A percentile compares a stretch with the other conserved stretches of the same genome.
Conservation (phyloP, 2,113 vertebrate genomes). For the Acrocephalus kingi region DNA sequence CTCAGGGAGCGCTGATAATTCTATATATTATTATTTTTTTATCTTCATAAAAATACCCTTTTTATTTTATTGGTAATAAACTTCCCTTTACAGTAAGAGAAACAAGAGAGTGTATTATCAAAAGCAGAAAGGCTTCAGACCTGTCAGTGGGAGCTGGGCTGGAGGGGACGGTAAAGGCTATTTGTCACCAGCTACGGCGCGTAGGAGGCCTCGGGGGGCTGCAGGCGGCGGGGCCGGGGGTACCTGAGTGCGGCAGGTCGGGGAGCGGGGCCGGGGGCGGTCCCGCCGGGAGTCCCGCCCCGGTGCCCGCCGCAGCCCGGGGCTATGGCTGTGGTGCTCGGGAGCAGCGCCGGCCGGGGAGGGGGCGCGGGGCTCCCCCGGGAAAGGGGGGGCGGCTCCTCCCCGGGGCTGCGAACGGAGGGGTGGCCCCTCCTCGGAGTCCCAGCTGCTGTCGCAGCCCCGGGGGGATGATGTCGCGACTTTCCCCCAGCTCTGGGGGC, state of each 20-base stretch:
- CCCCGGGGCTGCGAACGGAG: neutral
- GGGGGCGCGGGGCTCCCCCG: neutral
- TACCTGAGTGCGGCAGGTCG: conserved; percentile 35
- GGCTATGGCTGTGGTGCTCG: conserved; percentile 32
- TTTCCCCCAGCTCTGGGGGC: neutral
- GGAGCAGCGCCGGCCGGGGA: neutral
- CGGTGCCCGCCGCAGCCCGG: conserved; percentile 14
- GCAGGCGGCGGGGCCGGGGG: neutral
- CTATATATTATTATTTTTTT: neutral
- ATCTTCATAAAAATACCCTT: conserved; percentile 80
- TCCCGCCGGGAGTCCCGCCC: neutral
- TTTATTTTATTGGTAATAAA: conserved; percentile 77
- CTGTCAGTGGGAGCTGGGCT: conserved; percentile 45
- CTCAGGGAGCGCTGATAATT: conserved; percentile 65
- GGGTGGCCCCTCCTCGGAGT: neutral
- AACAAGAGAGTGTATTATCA: conserved; percentile 76
- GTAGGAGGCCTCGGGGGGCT: conserved; percentile 17
- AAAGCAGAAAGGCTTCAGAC: conserved; percentile 79
- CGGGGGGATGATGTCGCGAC: no score
- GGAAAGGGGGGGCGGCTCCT: neutral
- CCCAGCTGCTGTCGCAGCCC: neutral
- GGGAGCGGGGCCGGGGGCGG: neutral
- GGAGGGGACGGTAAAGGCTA: conserved; percentile 48
- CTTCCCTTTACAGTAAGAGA: conserved; percentile 78
- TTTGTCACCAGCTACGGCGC: conserved; percentile 34